Percentiles rank a stretch among this genome's conserved stretches.
Evolutionary conservation across 2,113 vertebrate species (phyloP).

Genomic region (Toxotes jaculatrix): DNA sequence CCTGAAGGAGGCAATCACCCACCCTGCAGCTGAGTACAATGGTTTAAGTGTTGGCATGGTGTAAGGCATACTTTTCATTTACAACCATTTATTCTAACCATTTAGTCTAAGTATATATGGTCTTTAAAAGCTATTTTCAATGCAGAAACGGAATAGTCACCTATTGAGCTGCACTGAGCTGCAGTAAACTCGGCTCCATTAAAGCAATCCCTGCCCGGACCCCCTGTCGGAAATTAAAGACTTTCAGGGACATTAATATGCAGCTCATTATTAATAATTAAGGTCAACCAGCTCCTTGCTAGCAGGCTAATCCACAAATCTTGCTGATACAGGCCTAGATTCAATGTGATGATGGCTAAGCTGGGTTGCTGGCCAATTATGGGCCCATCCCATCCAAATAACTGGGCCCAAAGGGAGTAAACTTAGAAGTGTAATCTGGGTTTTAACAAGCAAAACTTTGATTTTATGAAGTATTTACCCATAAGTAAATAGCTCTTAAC

Average conservation of each 20-base stretch:
- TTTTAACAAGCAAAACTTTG: slow-evolving; percentile 67
- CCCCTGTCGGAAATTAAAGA: slow-evolving; percentile 27
- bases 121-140: background rate
- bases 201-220: slow-evolving; percentile 24
- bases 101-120: background rate
- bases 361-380: slow-evolving; percentile 60
- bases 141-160: background rate
- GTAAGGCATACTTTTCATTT: background rate
- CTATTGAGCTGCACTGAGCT: background rate
- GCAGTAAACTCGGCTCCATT: slow-evolving; percentile 13
- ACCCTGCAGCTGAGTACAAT: background rate
- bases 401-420: slow-evolving; percentile 43
- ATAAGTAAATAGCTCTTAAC: slow-evolving; percentile 19
- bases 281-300: slow-evolving; percentile 52
- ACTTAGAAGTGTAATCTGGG: slow-evolving; percentile 41
- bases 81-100: too few species aligned
- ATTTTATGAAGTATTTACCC: slow-evolving; percentile 38
- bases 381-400: slow-evolving; percentile 24
- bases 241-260: slow-evolving; percentile 52
- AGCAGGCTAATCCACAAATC: slow-evolving; percentile 56
- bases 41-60: background rate
- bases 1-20: too few species aligned
- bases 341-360: slow-evolving; percentile 35
- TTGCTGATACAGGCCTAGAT: slow-evolving; percentile 51
- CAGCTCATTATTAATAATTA: slow-evolving; percentile 68